Conservation (phyloP, 2,888 invertebrate species). For the Microctonus hyperodae region DNA sequence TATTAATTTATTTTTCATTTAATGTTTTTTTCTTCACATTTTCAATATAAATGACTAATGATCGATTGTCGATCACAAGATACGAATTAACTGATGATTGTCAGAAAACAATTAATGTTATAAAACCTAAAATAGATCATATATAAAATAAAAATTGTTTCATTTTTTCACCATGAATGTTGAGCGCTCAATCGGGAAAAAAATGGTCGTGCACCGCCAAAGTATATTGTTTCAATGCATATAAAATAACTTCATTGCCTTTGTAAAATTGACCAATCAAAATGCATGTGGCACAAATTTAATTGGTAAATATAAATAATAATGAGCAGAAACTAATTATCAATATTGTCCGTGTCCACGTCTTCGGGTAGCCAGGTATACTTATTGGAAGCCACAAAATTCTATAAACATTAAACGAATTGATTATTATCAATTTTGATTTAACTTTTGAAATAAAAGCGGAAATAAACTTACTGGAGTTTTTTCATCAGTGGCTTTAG, state of each 20-base stretch:
- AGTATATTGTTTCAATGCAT: constrained; percentile 44
- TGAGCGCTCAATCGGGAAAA: constrained; percentile 29
- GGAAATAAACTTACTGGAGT: constrained; percentile 69
- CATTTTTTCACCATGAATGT: constrained; percentile 43
- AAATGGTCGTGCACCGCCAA: constrained; percentile 31
- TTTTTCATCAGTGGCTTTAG: constrained; percentile 77
- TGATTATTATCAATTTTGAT: not conserved
- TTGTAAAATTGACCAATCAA: constrained; percentile 53
- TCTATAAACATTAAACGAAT: constrained; percentile 64
- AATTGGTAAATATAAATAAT: constrained; percentile 52
- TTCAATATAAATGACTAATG: constrained; percentile 33
- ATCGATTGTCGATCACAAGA: constrained; percentile 43
- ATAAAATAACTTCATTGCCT: constrained; percentile 54
- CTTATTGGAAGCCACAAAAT: constrained; percentile 79
- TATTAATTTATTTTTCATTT: constrained; percentile 30
- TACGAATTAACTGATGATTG: constrained; percentile 48
- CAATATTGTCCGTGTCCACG: constrained; percentile 67
- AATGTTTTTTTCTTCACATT: constrained; percentile 16
- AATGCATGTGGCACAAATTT: constrained; percentile 58
- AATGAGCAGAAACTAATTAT: constrained; percentile 53
- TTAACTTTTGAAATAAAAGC: not conserved
- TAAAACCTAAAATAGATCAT: constrained; percentile 60
- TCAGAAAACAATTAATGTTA: constrained; percentile 49
- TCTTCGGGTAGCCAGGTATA: constrained; percentile 76
- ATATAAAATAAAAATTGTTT: constrained; percentile 52